phyloP scores from a whole-genome alignment of 2,888 invertebrate species.

The Drosophila engyochracea region DNA sequence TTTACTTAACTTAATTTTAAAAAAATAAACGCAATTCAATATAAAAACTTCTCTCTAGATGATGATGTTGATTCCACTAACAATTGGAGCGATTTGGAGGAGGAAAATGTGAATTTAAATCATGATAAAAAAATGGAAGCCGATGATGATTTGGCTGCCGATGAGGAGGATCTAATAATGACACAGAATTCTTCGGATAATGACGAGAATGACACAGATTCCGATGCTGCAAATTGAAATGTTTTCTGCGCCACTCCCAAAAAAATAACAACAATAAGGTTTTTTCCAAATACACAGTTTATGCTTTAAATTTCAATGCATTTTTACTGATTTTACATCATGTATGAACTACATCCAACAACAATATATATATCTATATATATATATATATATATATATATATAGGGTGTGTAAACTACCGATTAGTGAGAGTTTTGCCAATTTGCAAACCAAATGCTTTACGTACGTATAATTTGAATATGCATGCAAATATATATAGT shows the following conservation, averaged over 20 bases:
- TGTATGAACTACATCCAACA: slow-evolving; percentile 68
- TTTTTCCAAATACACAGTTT: slow-evolving; percentile 64
- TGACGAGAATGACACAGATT: slow-evolving; percentile 53
- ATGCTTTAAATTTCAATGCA: slow-evolving; percentile 58
- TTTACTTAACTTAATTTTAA: not conserved
- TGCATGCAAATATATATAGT: slow-evolving; percentile 51
- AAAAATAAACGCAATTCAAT: not conserved
- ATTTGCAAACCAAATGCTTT: slow-evolving; percentile 50
- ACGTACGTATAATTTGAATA: slow-evolving; percentile 48
- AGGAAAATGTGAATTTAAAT: slow-evolving; percentile 24
- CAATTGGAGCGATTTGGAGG: slow-evolving; percentile 69
- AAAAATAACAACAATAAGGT: slow-evolving; percentile 31
- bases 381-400: slow-evolving; percentile 51
- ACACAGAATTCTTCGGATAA: slow-evolving; percentile 55
- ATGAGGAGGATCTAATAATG: slow-evolving; percentile 55
- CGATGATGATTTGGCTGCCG: slow-evolving; percentile 70
- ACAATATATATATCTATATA: slow-evolving; percentile 52
- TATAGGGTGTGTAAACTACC: slow-evolving; percentile 45
- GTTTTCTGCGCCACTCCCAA: slow-evolving; percentile 1
- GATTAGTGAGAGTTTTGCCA: slow-evolving; percentile 55
- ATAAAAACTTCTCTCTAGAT: slow-evolving; percentile 7
- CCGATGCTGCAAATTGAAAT: slow-evolving; percentile 35
- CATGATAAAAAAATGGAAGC: slow-evolving; percentile 53
- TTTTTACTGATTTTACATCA: slow-evolving; percentile 42
- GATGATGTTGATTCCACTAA: slow-evolving; percentile 46